Evolutionary conservation across 2,797 vertebrate genomes (phyloP).

Genomic region (Knipowitschia caucasica): DNA sequence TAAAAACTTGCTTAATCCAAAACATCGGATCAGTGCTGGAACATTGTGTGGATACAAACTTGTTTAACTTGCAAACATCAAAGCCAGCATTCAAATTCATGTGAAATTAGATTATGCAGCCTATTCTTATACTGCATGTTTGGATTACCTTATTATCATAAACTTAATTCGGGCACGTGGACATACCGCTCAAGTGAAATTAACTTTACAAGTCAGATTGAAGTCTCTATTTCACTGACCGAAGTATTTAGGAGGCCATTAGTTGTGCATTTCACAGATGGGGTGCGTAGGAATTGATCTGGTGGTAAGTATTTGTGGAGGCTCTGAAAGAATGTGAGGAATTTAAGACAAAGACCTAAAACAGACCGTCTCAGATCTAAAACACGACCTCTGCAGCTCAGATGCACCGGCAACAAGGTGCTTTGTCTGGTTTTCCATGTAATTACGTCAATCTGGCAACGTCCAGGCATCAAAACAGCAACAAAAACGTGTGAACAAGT

Average conservation of each 20-base stretch:
- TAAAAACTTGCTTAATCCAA: too few relatives aligned
- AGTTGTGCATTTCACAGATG: background rate
- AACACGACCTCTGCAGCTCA: constrained; percentile 44
- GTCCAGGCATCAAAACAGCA: constrained; percentile 7
- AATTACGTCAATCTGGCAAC: constrained; percentile 2
- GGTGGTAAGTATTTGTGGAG: constrained; percentile 44
- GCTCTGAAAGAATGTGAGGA: constrained; percentile 54
- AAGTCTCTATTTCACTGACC: background rate
- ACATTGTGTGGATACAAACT: background rate
- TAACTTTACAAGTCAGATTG: background rate
- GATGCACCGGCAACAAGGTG: constrained; percentile 53
- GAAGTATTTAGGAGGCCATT: constrained; percentile 11
- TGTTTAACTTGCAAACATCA: background rate
- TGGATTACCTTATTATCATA: background rate
- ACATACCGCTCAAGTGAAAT: background rate
- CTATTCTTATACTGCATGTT: background rate
- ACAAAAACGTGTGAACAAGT: constrained; percentile 29
- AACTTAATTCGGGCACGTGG: background rate
- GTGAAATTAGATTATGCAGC: background rate
- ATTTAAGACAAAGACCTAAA: constrained; percentile 59
- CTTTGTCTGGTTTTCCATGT: constrained; percentile 27
- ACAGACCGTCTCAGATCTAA: constrained; percentile 57
- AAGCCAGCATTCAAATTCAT: background rate
- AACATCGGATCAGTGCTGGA: background rate
- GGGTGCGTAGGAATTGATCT: constrained; percentile 36